Conservation (phyloP, 2,113 vertebrate species). For the Polypterus senegalus region DNA sequence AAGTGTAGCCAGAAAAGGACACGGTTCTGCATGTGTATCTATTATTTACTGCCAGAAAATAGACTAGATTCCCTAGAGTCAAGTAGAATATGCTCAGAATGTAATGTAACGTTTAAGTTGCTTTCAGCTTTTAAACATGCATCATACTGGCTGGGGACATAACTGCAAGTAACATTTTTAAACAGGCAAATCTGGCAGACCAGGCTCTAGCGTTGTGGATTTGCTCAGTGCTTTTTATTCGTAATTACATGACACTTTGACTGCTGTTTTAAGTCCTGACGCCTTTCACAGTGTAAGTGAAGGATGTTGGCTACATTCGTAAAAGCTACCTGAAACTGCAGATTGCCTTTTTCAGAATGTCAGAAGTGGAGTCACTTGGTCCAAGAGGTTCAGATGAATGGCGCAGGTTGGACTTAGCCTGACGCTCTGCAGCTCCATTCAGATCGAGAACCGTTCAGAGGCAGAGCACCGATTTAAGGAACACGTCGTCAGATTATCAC, state of each 20-base stretch:
- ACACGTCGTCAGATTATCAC: background rate
- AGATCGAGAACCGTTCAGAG: background rate
- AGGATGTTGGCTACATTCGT: background rate
- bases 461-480: background rate
- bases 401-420: background rate
- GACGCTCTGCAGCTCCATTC: background rate
- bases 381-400: background rate
- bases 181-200: constrained; percentile 11
- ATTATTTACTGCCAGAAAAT: too few relatives aligned
- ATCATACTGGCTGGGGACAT: constrained; percentile 1
- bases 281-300: background rate
- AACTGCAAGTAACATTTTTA: background rate
- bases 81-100: too few relatives aligned
- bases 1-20: too few relatives aligned
- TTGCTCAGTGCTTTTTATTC: background rate
- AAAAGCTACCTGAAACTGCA: background rate
- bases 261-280: background rate
- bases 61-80: too few relatives aligned
- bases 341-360: background rate
- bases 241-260: constrained; percentile 21
- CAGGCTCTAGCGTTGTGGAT: constrained; percentile 44
- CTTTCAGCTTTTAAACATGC: constrained; percentile 2
- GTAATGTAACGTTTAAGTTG: too few relatives aligned
- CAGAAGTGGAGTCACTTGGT: background rate
- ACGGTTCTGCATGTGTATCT: too few relatives aligned